Percentiles rank a stretch among this genome's conserved stretches.
These are phyloP conservation scores for Ceyx cyanopectus DNA, from an alignment of 2,113 vertebrate genomes.

Conservation along the genomic window DNA sequence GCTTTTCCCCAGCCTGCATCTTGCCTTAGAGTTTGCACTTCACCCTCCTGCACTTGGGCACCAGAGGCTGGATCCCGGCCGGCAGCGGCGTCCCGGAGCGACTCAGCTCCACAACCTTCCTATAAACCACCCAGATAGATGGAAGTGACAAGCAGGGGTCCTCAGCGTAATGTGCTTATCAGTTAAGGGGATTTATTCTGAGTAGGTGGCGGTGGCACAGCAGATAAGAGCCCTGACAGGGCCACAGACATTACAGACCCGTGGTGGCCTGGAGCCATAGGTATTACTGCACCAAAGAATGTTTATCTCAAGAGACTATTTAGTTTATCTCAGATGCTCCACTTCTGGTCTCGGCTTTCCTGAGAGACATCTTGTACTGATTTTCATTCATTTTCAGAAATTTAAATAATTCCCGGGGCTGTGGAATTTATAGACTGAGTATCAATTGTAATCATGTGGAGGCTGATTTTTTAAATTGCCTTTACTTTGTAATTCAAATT, in stretches of 20 bases:
- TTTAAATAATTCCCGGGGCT: constrained; percentile 66
- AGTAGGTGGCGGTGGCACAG: constrained; percentile 44
- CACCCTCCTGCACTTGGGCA: background rate
- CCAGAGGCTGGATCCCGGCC: background rate
- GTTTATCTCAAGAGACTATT: constrained; percentile 77
- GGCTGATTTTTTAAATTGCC: constrained; percentile 64
- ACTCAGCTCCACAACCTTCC: background rate
- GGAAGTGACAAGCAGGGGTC: constrained; percentile 40
- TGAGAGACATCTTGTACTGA: constrained; percentile 69
- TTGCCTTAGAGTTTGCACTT: background rate
- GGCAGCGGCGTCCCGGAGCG: accelerated
- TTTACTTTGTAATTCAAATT: constrained; percentile 77
- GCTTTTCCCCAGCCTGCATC: accelerated
- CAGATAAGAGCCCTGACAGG: constrained; percentile 57
- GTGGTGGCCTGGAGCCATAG: constrained; percentile 55
- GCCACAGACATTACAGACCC: constrained; percentile 22
- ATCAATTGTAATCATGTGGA: constrained; percentile 57
- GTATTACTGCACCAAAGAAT: constrained; percentile 66
- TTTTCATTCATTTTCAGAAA: constrained; percentile 68
- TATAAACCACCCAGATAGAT: constrained; percentile 25
- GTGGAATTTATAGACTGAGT: constrained; percentile 44
- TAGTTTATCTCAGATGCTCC: constrained; percentile 72
- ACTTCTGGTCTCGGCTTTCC: constrained; percentile 26
- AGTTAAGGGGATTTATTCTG: constrained; percentile 48
- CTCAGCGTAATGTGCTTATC: constrained; percentile 65